Evolutionary conservation across 1,140 invertebrate genomes (phyloP), one percentile per base, ranked within the genome.

Genomic region (Aradophagus sp.): DNA sequence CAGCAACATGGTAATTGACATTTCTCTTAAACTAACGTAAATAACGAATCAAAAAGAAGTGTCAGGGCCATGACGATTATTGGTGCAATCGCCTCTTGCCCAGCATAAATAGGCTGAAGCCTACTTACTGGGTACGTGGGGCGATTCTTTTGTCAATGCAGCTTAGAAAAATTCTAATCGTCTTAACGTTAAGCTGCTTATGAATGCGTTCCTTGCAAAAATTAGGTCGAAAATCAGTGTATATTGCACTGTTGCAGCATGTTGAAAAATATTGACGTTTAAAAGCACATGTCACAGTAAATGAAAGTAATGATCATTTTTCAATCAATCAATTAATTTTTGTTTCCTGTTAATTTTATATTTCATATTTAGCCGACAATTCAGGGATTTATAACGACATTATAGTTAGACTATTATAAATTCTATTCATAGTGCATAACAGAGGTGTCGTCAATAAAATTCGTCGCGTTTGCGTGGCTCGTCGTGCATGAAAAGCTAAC

Each of bases 61-160:
- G 61, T 65, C 61, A 65, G n/a, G 61, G 61, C 48, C 58, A 32
- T 32, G 17, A 65, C 41, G 34, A 55, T 47, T 55, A 48, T 65
- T 47, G 7, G 61, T 38, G 47, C 56, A 35, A 65, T 15, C 61
- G 50, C 32, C 55, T 65, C 56, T 65, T 48, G 29, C 47, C 6
- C 8, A 23, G 20, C 20, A 23, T 23, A 23, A 8, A 23, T 5
- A 23, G 8, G 8, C 8, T 5, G 20, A n/a, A n/a, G n/a, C n/a
- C n/a, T n/a, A n/a, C n/a, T n/a, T n/a, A n/a, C n/a, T n/a, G n/a
- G n/a, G 12, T 19, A 59, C 31, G 15, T 31, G 26, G 32, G 32
- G 42, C 26, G 48, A 63, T 47, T 63, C 59, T 32, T 34, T 45
- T 23, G 13, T 7, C 48, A 65, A 47, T 65, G 27, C 34, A 35